These are phyloP conservation scores for Bhutanitis thaidina DNA, from an alignment of 2,888 invertebrate genomes.

Conservation along the genomic window DNA sequence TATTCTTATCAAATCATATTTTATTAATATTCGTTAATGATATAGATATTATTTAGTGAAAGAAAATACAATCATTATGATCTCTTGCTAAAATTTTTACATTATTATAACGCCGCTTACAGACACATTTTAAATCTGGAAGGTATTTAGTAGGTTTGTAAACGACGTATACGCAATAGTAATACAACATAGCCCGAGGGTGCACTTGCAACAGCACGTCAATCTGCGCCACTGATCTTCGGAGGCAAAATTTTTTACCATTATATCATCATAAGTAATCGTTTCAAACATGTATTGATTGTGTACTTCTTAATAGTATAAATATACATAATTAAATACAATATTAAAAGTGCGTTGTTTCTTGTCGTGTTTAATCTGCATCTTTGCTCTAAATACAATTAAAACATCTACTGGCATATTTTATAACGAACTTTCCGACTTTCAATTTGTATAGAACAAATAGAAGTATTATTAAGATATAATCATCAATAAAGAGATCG, in stretches of 20 bases:
- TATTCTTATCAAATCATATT: too few relatives aligned
- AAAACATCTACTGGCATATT: conserved; percentile 3
- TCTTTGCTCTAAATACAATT: conserved; percentile 19
- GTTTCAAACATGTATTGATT: conserved; percentile 50
- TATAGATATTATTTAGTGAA: too few relatives aligned
- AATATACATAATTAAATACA: conserved; percentile 49
- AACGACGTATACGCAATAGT: conserved; percentile 41
- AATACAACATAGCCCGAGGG: conserved; percentile 48
- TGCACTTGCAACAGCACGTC: conserved; percentile 42
- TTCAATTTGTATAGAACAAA: not conserved
- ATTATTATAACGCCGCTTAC: too few relatives aligned
- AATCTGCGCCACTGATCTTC: conserved; percentile 54
- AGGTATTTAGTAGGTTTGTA: conserved; percentile 44
- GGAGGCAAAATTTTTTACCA: conserved; percentile 27
- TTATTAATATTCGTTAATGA: too few relatives aligned
- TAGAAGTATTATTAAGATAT: too few relatives aligned
- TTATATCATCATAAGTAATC: conserved; percentile 50
- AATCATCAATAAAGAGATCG: too few relatives aligned
- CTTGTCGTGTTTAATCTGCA: conserved; percentile 25
- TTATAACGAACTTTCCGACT: not conserved
- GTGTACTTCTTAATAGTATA: conserved; percentile 58
- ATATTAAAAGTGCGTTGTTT: conserved; percentile 49
- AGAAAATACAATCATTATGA: too few relatives aligned
- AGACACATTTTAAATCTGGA: conserved; percentile 12
- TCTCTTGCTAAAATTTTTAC: too few relatives aligned